Evolutionary conservation across 2,888 invertebrate species (phyloP), one percentile per base, ranked within the genome.

Genomic region (Nomada ruficornis): DNA sequence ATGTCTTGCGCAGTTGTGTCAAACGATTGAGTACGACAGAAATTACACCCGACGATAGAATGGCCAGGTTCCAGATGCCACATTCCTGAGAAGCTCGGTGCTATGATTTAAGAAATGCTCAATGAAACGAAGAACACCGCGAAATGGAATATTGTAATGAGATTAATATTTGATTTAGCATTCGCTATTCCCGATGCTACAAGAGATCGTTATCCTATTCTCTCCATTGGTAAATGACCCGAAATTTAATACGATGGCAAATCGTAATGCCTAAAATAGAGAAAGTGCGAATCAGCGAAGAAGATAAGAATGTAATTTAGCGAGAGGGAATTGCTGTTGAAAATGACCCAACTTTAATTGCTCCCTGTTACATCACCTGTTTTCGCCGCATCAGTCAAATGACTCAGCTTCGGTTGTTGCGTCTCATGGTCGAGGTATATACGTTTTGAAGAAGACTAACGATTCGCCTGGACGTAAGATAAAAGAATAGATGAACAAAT

Each of bases 321-420:
- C 59, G 62, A 52, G 50, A 47, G 54, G 29, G 72, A 86, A 85
- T 85, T 80, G 68, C 74, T 63, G 72, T 85, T 83, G 72, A 85
- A 83, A 88, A 83, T 80, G 77, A 65, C 64, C 80, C 83, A 77
- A 85, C 72, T 83, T 44, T 63, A 57, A 87, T 86, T 77, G 72
- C 72, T 59, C 62, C 62, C 26, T 20, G n/a, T 67, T 70, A 63
- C 65, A 42, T 67, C 55, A 59, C 50, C 59, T 73, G 71, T 70
- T 77, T 78, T 71, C 80, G 65, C 69, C 50, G 63, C 68, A 71
- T 85, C 85, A 71, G 59, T 55, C 72, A 77, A 79, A 64, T 88
- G 87, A 88, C 75, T 88, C 87, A 86, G 88, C 86, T 60, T 23
- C 63, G 70, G 77, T 84, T 72, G 76, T 83, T 80, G 80, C 55